These are phyloP conservation scores for Sinelater perroti DNA, from an alignment of 2,888 invertebrate genomes.

Conservation along the genomic window DNA sequence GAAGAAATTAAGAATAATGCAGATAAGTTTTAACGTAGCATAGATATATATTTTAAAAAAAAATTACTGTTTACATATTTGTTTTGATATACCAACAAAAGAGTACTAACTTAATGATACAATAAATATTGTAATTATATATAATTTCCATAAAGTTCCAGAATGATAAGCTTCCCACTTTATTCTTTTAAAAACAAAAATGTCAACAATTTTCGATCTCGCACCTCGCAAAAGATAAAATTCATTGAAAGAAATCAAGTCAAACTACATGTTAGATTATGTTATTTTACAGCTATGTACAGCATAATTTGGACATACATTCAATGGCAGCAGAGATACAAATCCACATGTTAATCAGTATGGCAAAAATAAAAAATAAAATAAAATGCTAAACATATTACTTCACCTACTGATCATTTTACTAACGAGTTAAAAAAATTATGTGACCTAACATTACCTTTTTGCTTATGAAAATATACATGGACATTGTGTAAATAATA, in stretches of 20 bases:
- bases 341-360: conserved; percentile 9
- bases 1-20: conserved; percentile 59
- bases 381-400: conserved; percentile 29
- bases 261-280: conserved; percentile 7
- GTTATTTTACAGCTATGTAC: conserved; percentile 12
- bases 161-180: too few species aligned
- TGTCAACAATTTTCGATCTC: too few species aligned
- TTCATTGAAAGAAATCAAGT: background rate
- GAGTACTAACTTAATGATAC: conserved; percentile 42
- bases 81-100: conserved; percentile 46
- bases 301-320: conserved; percentile 3
- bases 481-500: conserved; percentile 25
- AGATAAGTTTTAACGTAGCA: conserved; percentile 50
- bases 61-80: conserved; percentile 39
- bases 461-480: conserved; percentile 30
- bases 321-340: conserved; percentile 13
- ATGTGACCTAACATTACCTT: conserved; percentile 26
- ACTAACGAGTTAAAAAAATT: conserved; percentile 12
- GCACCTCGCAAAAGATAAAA: too few species aligned
- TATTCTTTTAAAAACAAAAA: too few species aligned
- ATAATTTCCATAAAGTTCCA: too few species aligned
- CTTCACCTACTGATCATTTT: conserved; percentile 1
- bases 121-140: conserved; percentile 44
- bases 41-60: background rate
- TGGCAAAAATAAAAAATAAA: conserved; percentile 20